Percentiles rank a stretch among this genome's conserved stretches.
These are phyloP conservation scores for Dynastes grantii DNA, from an alignment of 2,888 invertebrate species.

Conservation along the genomic window DNA sequence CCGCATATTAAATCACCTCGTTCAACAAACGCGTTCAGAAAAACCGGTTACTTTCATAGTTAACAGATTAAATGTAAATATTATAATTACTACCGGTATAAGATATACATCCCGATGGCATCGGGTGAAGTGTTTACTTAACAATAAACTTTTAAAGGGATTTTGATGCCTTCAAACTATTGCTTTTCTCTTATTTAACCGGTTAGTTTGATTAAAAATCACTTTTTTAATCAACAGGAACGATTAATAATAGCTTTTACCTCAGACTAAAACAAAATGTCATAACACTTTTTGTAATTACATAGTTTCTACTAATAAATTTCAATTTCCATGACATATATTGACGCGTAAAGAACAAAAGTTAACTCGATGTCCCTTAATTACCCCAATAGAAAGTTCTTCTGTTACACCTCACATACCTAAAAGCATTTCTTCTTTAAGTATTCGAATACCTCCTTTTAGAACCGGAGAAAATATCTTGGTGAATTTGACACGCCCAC, in stretches of 20 bases:
- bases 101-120: neutral
- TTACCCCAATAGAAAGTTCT: slow-evolving; percentile 14
- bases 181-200: neutral
- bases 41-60: slow-evolving; percentile 25
- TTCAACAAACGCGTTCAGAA: slow-evolving; percentile 23
- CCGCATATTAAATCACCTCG: slow-evolving; percentile 16
- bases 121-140: slow-evolving; percentile 17
- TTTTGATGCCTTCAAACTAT: neutral
- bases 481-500: slow-evolving; percentile 19
- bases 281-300: slow-evolving; percentile 9
- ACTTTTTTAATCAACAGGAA: neutral
- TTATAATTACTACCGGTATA: slow-evolving; percentile 17
- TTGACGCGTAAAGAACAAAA: slow-evolving; percentile 19
- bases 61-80: slow-evolving; percentile 36
- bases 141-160: neutral
- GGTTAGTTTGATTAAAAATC: neutral
- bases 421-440: neutral
- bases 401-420: no score
- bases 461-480: slow-evolving; percentile 6
- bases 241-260: neutral
- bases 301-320: slow-evolving; percentile 21
- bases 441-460: neutral
- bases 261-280: neutral
- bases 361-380: slow-evolving; percentile 25
- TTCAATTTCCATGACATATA: slow-evolving; percentile 13